Percentiles rank a stretch among this genome's conserved stretches.
Evolutionary conservation across 2,888 invertebrate genomes (phyloP).

Genomic region (Strigamia maritima): DNA sequence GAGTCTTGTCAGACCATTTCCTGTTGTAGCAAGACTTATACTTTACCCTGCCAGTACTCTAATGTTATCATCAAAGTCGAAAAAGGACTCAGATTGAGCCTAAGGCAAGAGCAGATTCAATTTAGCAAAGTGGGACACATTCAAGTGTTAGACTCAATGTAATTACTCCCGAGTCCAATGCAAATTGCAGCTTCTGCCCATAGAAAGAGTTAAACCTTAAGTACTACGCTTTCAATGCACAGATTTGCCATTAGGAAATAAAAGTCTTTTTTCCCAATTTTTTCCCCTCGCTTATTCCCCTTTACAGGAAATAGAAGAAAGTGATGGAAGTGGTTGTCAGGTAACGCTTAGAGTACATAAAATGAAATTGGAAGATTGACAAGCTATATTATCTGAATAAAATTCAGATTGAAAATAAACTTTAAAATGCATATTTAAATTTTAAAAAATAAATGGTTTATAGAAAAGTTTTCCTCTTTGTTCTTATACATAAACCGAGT

Average conservation of each 20-base stretch:
- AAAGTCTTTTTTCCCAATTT: neutral
- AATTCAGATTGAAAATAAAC: neutral
- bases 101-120: slow-evolving; percentile 17
- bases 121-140: slow-evolving; percentile 34
- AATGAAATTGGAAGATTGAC: slow-evolving; percentile 30
- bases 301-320: slow-evolving; percentile 20
- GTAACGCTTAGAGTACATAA: slow-evolving; percentile 12
- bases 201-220: slow-evolving; percentile 28
- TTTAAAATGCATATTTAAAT: neutral
- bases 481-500: neutral
- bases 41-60: slow-evolving; percentile 8
- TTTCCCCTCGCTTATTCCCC: neutral
- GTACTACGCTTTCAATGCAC: slow-evolving; percentile 27
- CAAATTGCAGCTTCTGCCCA: slow-evolving; percentile 34
- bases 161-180: slow-evolving; percentile 23
- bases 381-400: neutral
- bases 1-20: slow-evolving; percentile 29
- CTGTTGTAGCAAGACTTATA: slow-evolving; percentile 26
- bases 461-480: neutral
- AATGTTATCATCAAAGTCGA: slow-evolving; percentile 24
- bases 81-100: slow-evolving; percentile 21
- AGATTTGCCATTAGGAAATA: slow-evolving; percentile 31
- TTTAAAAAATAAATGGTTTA: neutral
- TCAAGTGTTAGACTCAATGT: slow-evolving; percentile 34
- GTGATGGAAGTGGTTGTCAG: slow-evolving; percentile 24